phyloP scores from a whole-genome alignment of 2,888 invertebrate species.

The Drosophila kuntzei region DNA sequence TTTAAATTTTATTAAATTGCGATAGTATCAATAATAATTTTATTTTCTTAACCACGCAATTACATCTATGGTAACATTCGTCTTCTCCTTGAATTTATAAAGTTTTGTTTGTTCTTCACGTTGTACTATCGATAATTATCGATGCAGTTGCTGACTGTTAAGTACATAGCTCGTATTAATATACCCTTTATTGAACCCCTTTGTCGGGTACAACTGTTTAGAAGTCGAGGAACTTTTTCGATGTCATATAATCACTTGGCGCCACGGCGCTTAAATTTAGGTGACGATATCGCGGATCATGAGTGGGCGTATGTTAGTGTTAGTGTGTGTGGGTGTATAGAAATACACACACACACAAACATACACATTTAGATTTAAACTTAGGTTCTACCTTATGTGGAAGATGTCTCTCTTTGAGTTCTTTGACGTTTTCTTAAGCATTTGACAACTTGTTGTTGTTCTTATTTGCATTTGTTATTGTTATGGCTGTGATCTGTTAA shows the following conservation, averaged over 20 bases:
- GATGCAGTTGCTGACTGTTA: background rate
- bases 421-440: constrained; percentile 30
- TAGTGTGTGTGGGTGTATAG: constrained; percentile 4
- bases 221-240: constrained; percentile 36
- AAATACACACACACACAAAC: constrained; percentile 1
- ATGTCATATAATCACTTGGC: constrained; percentile 58
- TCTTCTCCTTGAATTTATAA: too few relatives aligned
- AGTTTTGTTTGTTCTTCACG: too few relatives aligned
- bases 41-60: too few relatives aligned
- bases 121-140: too few relatives aligned
- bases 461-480: constrained; percentile 1
- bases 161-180: background rate
- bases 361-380: background rate
- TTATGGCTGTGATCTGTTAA: constrained; percentile 40
- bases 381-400: constrained; percentile 20
- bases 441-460: constrained; percentile 14
- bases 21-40: too few relatives aligned
- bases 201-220: constrained; percentile 6
- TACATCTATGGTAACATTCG: too few relatives aligned
- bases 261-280: constrained; percentile 73
- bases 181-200: background rate
- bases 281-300: constrained; percentile 37
- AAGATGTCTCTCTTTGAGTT: constrained; percentile 5
- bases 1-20: too few relatives aligned
- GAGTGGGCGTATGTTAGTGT: constrained; percentile 22